A percentile compares a stretch with the other conserved stretches of the same genome.
Conservation (phyloP, 2,888 invertebrate genomes). For the Mactromeris polynyma region DNA sequence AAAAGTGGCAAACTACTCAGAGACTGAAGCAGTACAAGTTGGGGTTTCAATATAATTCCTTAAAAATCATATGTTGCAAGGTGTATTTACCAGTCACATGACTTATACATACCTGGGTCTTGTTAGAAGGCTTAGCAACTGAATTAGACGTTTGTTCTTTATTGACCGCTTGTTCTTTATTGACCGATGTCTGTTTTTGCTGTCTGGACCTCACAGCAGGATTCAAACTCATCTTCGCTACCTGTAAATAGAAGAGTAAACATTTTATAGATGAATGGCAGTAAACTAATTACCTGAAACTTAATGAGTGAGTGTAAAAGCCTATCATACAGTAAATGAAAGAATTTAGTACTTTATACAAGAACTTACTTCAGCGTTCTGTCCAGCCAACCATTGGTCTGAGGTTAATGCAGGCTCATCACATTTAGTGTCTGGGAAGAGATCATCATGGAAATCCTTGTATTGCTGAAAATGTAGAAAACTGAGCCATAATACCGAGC, state of each 20-base stretch:
- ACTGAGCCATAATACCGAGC: no score
- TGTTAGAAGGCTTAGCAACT: background rate
- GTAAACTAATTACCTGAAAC: no score
- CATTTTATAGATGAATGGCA: no score
- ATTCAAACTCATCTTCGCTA: slow-evolving; percentile 93
- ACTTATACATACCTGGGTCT: background rate
- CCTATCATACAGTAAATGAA: no score
- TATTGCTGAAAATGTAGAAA: slow-evolving; percentile 91
- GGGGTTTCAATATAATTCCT: background rate
- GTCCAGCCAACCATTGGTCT: slow-evolving; percentile 93
- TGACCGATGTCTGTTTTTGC: background rate
- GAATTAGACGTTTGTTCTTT: background rate
- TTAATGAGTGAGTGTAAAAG: no score
- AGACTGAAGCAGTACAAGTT: background rate
- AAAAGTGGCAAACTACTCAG: background rate
- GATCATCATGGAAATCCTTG: slow-evolving; percentile 96
- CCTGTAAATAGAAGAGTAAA: slow-evolving; percentile 73
- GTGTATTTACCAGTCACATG: background rate
- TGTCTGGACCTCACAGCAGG: slow-evolving; percentile 88
- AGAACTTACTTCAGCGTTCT: slow-evolving; percentile 74
- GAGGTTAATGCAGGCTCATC: slow-evolving; percentile 93
- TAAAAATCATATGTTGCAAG: no score
- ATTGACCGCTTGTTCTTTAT: no score
- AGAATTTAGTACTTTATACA: background rate
- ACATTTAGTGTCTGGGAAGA: slow-evolving; percentile 96